Percentiles rank a stretch among this genome's conserved stretches.
phyloP scores from a whole-genome alignment of 2,113 vertebrate genomes.

The Sprattus sprattus region DNA sequence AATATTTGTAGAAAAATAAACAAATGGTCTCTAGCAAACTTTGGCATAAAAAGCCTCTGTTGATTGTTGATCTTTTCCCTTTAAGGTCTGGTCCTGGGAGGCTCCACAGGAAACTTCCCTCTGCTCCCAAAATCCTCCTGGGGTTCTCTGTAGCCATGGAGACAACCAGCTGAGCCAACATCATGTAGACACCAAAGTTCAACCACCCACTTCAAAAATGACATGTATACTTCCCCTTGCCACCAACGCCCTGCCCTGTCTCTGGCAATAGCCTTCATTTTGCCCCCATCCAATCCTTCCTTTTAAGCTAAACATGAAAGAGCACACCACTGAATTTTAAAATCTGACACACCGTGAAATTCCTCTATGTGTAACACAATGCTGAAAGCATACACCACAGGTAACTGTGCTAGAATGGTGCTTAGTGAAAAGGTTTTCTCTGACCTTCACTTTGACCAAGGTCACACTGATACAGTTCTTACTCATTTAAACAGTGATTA shows the following conservation, averaged over 20 bases:
- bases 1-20: background rate
- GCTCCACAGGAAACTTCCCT: background rate
- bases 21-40: background rate
- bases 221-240: constrained; percentile 2
- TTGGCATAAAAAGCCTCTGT: background rate
- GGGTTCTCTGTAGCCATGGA: background rate
- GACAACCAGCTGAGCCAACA: constrained; percentile 10
- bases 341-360: background rate
- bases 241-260: background rate
- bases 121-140: constrained; percentile 18
- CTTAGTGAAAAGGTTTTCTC: background rate
- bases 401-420: constrained; percentile 1
- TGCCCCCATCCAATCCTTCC: background rate
- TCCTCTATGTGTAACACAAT: background rate
- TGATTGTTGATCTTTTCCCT: constrained; percentile 4
- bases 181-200: background rate
- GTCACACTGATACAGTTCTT: background rate
- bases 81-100: constrained; percentile 3
- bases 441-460: background rate
- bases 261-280: background rate
- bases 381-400: background rate
- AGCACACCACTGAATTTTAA: background rate
- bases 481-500: background rate
- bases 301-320: background rate
- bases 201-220: background rate